These are phyloP conservation scores for Tricholaema leucomelas DNA, from an alignment of 2,113 vertebrate genomes.

Conservation along the genomic window DNA sequence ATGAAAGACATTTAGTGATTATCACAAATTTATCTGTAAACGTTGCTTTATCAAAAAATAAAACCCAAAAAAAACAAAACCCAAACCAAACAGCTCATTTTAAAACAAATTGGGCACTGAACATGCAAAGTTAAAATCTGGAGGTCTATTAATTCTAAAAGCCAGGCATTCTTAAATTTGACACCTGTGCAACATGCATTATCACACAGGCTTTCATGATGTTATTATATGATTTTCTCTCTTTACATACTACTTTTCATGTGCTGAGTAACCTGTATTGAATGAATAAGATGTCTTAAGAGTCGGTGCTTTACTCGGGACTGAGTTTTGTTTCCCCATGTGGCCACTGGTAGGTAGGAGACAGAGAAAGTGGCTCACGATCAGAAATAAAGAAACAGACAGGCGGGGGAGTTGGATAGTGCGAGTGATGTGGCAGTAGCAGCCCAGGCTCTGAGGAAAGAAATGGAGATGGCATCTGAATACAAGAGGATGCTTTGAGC, in stretches of 20 bases:
- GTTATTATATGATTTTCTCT: background rate
- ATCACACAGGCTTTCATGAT: background rate
- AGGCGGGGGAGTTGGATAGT: background rate
- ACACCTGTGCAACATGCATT: background rate
- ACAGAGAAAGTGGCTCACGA: background rate
- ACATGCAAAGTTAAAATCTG: background rate
- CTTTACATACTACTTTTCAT: background rate
- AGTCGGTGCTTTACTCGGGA: background rate
- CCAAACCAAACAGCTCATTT: background rate
- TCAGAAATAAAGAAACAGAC: background rate
- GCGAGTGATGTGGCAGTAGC: background rate
- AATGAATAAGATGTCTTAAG: background rate
- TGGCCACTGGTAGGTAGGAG: background rate
- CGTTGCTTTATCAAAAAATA: background rate
- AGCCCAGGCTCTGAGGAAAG: background rate
- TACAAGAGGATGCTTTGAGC: background rate
- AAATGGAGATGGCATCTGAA: fast-evolving
- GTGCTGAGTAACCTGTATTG: background rate
- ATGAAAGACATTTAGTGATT: background rate
- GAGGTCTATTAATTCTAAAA: background rate
- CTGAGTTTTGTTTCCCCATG: background rate
- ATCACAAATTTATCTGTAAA: background rate
- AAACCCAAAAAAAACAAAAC: background rate
- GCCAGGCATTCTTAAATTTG: background rate
- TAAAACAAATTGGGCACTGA: background rate